These are phyloP conservation scores for Mastomys natalensis DNA, from an alignment of 2,113 vertebrate species.

Conservation along the genomic window DNA sequence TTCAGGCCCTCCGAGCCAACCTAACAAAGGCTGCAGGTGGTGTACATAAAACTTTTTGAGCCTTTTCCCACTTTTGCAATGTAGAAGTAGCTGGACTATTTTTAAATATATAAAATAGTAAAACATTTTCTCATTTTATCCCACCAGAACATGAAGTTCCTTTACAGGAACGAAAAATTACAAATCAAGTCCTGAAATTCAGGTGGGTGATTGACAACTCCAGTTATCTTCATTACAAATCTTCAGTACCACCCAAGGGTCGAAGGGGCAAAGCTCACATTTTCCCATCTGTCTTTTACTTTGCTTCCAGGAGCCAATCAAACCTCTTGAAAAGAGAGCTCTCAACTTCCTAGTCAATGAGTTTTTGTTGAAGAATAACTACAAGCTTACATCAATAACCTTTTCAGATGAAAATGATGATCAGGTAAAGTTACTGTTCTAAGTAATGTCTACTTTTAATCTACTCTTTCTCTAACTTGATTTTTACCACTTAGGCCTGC, in stretches of 20 bases:
- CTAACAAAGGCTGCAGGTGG: slow-evolving; percentile 99
- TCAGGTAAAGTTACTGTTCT: slow-evolving; percentile 91
- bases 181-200: slow-evolving; percentile 99
- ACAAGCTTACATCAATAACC: slow-evolving; percentile 98
- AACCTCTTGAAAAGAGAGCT: slow-evolving; percentile 99
- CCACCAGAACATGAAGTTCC: slow-evolving; percentile 95
- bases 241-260: background rate
- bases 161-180: slow-evolving; percentile 99
- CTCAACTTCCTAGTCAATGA: slow-evolving; percentile 99
- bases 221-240: slow-evolving; percentile 13
- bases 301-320: slow-evolving; percentile 94
- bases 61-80: slow-evolving; percentile 88
- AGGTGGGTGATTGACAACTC: slow-evolving; percentile 89
- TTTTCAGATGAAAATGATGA: slow-evolving; percentile 99
- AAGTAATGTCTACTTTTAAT: slow-evolving; percentile 14
- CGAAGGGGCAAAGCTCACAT: background rate
- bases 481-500: background rate
- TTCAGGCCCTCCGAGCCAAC: slow-evolving; percentile 99
- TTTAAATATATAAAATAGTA: slow-evolving; percentile 79
- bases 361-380: slow-evolving; percentile 99
- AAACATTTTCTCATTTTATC: slow-evolving; percentile 80
- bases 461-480: slow-evolving; percentile 34
- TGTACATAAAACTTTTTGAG: slow-evolving; percentile 96
- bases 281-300: slow-evolving; percentile 60
- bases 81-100: slow-evolving; percentile 84